Percentiles rank a stretch among this genome's conserved stretches.
phyloP scores from a whole-genome alignment of 2,888 invertebrate genomes.

The Nephrocerus scutellatus region DNA sequence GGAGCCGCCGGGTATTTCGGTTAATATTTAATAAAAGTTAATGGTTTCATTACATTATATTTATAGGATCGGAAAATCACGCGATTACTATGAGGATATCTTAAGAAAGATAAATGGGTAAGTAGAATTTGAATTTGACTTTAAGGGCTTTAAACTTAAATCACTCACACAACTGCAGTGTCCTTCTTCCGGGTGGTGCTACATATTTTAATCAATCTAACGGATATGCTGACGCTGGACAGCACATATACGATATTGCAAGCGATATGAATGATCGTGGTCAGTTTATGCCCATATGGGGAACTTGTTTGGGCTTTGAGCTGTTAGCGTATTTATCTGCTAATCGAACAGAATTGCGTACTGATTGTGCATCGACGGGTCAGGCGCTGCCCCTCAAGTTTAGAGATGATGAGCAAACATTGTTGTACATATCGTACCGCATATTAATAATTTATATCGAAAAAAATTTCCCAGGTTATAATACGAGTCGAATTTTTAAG shows the following conservation, averaged over 20 bases:
- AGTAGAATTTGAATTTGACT: too few relatives aligned
- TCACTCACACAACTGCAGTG: too few relatives aligned
- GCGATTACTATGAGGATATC: conserved; percentile 56
- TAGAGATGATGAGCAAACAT: conserved; percentile 50
- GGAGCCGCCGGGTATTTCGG: too few relatives aligned
- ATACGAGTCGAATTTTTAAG: conserved; percentile 58
- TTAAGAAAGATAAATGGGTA: conserved; percentile 65
- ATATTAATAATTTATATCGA: too few relatives aligned
- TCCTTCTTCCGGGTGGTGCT: conserved; percentile 76
- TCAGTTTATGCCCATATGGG: conserved; percentile 74
- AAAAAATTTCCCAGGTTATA: conserved; percentile 54
- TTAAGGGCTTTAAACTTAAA: too few relatives aligned
- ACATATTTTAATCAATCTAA: conserved; percentile 61
- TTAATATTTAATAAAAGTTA: too few relatives aligned
- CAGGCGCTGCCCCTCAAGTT: conserved; percentile 63
- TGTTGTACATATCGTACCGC: too few relatives aligned
- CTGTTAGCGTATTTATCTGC: conserved; percentile 60
- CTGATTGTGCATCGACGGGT: conserved; percentile 54
- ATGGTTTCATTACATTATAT: too few relatives aligned
- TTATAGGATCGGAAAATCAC: conserved; percentile 55
- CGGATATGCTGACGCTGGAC: conserved; percentile 74
- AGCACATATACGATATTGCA: conserved; percentile 62
- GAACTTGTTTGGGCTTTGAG: conserved; percentile 85
- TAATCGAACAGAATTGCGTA: conserved; percentile 54
- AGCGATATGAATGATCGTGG: conserved; percentile 60